Percentiles rank a stretch among this genome's conserved stretches.
These are phyloP conservation scores for Polydrusus cervinus DNA, from an alignment of 2,888 invertebrate species.

Conservation along the genomic window DNA sequence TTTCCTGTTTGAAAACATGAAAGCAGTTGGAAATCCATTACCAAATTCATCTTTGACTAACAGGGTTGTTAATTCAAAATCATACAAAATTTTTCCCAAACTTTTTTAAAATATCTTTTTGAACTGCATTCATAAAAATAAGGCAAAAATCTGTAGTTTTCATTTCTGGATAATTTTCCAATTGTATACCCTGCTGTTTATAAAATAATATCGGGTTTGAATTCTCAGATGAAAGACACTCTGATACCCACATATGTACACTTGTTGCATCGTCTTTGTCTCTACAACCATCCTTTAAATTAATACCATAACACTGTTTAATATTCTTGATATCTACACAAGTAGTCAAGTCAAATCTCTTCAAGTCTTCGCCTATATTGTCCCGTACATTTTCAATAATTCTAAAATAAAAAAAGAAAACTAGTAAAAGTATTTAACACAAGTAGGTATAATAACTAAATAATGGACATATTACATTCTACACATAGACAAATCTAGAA, in stretches of 20 bases:
- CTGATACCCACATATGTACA: slow-evolving; percentile 6
- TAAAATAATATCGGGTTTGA: slow-evolving; percentile 6
- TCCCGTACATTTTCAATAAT: background rate
- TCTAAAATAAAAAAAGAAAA: background rate
- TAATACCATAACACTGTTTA: background rate
- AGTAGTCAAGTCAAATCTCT: background rate
- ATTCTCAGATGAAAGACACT: background rate
- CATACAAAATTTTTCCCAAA: slow-evolving; percentile 14
- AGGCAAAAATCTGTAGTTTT: slow-evolving; percentile 19
- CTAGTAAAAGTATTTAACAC: background rate
- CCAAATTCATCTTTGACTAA: slow-evolving; percentile 31
- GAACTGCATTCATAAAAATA: slow-evolving; percentile 26
- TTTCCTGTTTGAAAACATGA: slow-evolving; percentile 1
- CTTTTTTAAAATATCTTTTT: slow-evolving; percentile 9
- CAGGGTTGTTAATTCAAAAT: slow-evolving; percentile 37
- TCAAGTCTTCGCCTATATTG: background rate
- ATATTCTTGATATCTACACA: background rate
- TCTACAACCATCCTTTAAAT: slow-evolving; percentile 18
- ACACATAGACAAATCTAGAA: no score
- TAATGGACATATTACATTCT: no score
- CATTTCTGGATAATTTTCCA: slow-evolving; percentile 2
- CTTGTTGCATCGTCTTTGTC: slow-evolving; percentile 14
- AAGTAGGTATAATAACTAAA: background rate
- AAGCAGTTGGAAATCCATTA: slow-evolving; percentile 25
- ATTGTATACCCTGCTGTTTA: slow-evolving; percentile 3